Evolutionary conservation across 1,140 invertebrate species (phyloP).

Genomic region (Nasonia giraulti): DNA sequence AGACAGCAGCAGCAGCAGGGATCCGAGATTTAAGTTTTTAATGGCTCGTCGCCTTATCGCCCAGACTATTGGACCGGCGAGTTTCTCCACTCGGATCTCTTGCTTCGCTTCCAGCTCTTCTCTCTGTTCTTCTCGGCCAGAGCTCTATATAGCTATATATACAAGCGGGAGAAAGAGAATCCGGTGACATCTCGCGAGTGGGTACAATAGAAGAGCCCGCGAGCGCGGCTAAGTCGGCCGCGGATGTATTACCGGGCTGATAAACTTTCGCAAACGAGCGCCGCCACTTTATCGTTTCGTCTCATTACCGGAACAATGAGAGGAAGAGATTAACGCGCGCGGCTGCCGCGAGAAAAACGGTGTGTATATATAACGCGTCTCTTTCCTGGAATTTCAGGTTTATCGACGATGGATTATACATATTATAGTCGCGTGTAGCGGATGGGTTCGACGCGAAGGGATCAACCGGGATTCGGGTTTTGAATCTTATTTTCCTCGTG

Average conservation of each 20-base stretch:
- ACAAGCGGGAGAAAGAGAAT: slow-evolving; percentile 53
- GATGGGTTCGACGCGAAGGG: too few relatives aligned
- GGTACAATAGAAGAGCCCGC: slow-evolving; percentile 50
- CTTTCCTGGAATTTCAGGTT: too few relatives aligned
- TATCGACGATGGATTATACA: too few relatives aligned
- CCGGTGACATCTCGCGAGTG: slow-evolving; percentile 49
- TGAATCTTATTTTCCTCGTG: too few relatives aligned
- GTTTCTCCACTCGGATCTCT: slow-evolving; percentile 17
- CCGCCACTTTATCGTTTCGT: slow-evolving; percentile 64
- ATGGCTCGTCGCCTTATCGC: slow-evolving; percentile 58
- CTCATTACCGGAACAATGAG: slow-evolving; percentile 64
- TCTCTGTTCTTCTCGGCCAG: slow-evolving; percentile 45
- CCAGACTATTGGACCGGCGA: slow-evolving; percentile 51
- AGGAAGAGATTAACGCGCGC: slow-evolving; percentile 58
- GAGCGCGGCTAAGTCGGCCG: slow-evolving; percentile 6
- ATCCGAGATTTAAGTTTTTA: slow-evolving; percentile 62
- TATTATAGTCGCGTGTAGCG: too few relatives aligned
- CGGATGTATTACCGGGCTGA: slow-evolving; percentile 49
- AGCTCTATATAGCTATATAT: slow-evolving; percentile 48
- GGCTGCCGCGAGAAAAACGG: neutral
- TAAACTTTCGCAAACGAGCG: slow-evolving; percentile 61
- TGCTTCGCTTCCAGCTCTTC: neutral
- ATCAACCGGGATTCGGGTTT: too few relatives aligned
- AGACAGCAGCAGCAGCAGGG: neutral
- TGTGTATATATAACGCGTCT: neutral